These are phyloP conservation scores for Myrmophylax atrothorax DNA, from an alignment of 2,113 vertebrate species.

Conservation along the genomic window DNA sequence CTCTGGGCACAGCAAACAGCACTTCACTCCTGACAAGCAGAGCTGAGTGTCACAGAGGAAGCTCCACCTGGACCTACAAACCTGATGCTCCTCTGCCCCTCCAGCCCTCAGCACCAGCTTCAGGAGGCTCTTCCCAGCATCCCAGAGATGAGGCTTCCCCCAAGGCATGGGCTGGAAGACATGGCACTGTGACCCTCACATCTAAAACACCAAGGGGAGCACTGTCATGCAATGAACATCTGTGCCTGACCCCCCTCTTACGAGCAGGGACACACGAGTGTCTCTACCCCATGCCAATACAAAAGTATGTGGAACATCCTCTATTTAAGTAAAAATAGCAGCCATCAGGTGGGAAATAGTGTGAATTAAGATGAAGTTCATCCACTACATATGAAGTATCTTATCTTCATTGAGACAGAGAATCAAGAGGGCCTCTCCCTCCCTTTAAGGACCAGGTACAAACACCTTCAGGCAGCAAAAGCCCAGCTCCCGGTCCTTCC, in stretches of 20 bases:
- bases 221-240: rapidly evolving
- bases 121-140: not conserved
- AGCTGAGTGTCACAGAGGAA: not conserved
- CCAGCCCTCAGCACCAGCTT: not conserved
- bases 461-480: not conserved
- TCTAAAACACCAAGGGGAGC: not conserved
- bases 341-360: not conserved
- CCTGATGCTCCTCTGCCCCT: rapidly evolving
- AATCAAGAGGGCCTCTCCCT: not conserved
- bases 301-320: not conserved
- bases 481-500: not conserved
- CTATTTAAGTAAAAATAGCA: not conserved
- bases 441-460: not conserved
- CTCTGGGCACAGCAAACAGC: not conserved
- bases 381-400: not conserved
- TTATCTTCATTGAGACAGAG: not conserved
- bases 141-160: not conserved
- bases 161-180: not conserved
- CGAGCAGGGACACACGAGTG: rapidly evolving
- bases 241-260: not conserved
- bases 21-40: not conserved
- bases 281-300: not conserved
- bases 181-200: too few relatives aligned
- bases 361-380: not conserved
- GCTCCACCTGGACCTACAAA: not conserved